phyloP scores from a whole-genome alignment of 37 sponge, comb jelly and placozoan species.

The Agelas oroides region DNA sequence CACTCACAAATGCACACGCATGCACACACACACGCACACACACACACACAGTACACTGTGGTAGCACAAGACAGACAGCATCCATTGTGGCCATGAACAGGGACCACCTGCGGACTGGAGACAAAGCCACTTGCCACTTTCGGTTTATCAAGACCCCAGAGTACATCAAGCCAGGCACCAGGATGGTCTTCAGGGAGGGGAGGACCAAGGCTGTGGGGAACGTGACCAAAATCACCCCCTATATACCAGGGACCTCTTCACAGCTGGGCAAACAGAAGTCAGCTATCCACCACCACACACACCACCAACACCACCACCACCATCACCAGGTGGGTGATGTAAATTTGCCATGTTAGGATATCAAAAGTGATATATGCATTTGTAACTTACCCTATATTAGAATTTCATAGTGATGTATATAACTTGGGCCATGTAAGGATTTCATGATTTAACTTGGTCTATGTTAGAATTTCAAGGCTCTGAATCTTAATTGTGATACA shows the following conservation, averaged over 20 bases:
- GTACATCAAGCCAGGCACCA: constrained; percentile 83
- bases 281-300: constrained; percentile 11
- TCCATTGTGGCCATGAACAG: constrained; percentile 91
- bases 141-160: constrained; percentile 97
- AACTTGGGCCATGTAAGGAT: no score
- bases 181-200: constrained; percentile 97
- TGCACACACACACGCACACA: not conserved
- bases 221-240: constrained; percentile 73
- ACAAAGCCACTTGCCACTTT: constrained; percentile 94
- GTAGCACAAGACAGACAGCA: constrained; percentile 98
- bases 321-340: no score
- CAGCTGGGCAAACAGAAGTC: constrained; percentile 17
- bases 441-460: no score
- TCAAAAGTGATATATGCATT: no score
- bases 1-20: not conserved
- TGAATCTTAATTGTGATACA: no score
- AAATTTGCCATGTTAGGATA: no score
- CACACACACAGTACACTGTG: constrained; percentile 84
- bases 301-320: no score
- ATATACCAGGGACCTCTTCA: constrained; percentile 23
- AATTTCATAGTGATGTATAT: no score
- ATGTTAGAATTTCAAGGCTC: no score
- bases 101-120: constrained; percentile 96
- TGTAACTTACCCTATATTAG: no score
- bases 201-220: constrained; percentile 97